Evolutionary conservation across 2,113 vertebrate genomes (phyloP).

Genomic region (Opisthocomus hoazin): DNA sequence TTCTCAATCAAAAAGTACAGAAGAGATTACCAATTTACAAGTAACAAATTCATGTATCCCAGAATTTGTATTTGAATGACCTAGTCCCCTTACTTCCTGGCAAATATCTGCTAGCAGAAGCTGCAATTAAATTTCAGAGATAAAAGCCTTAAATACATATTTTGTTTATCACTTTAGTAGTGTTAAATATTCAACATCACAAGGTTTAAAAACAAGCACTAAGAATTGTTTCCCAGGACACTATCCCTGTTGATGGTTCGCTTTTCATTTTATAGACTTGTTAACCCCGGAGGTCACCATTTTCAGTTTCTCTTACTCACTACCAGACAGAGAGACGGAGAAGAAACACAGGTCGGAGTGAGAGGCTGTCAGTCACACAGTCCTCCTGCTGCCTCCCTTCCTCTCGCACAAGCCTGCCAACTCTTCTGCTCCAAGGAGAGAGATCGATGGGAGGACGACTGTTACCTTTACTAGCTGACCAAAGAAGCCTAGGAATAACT

Average conservation of each 20-base stretch:
- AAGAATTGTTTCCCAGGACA: not conserved
- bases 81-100: not conserved
- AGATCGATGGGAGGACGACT: not conserved
- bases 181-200: not conserved
- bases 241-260: not conserved
- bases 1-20: not conserved
- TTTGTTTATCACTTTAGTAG: not conserved
- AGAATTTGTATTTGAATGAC: not conserved
- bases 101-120: not conserved
- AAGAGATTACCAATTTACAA: not conserved
- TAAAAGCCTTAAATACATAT: not conserved
- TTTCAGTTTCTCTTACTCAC: not conserved
- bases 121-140: not conserved
- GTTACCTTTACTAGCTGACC: not conserved
- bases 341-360: not conserved
- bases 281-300: not conserved
- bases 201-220: not conserved
- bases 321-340: not conserved
- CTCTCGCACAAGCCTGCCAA: not conserved
- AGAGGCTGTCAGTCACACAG: not conserved
- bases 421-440: not conserved
- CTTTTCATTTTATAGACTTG: not conserved
- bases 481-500: not conserved
- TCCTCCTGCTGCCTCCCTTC: slow-evolving; percentile 11
- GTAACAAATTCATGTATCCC: not conserved